Percentiles rank a stretch among this genome's conserved stretches.
Conservation (phyloP, 2,888 invertebrate species). For the Andrena bucephala region DNA sequence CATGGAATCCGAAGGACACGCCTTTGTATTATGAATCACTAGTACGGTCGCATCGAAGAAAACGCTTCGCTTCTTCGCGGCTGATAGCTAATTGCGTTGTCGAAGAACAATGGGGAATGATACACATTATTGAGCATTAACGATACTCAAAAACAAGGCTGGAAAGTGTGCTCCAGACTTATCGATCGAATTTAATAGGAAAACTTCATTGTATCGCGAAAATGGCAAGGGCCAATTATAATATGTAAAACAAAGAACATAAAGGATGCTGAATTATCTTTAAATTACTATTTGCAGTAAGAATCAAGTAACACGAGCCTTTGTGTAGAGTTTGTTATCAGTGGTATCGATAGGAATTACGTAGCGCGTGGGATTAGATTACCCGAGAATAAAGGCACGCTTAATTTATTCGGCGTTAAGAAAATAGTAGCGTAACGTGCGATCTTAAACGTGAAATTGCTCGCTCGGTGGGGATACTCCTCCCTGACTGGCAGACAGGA, state of each 20-base stretch:
- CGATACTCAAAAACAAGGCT: constrained; percentile 33
- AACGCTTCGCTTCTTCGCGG: constrained; percentile 34
- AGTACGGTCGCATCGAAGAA: constrained; percentile 48
- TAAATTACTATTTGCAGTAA: background rate
- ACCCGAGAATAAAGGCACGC: background rate
- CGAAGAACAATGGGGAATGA: constrained; percentile 46
- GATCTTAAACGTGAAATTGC: constrained; percentile 42
- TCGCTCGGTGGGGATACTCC: constrained; percentile 37
- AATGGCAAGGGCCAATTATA: background rate
- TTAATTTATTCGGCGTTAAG: constrained; percentile 11
- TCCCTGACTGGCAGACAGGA: constrained; percentile 48
- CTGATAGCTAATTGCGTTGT: constrained; percentile 51
- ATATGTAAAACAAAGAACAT: background rate
- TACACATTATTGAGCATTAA: constrained; percentile 12
- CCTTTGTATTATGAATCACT: constrained; percentile 68
- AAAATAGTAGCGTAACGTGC: constrained; percentile 19
- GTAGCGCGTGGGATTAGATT: background rate
- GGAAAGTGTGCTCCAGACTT: constrained; percentile 11
- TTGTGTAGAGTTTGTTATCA: background rate
- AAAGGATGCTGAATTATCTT: background rate
- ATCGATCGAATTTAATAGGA: constrained; percentile 26
- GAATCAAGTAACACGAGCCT: background rate
- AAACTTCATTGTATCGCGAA: background rate
- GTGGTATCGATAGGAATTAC: background rate
- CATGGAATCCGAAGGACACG: constrained; percentile 43